Evolutionary conservation across 2,113 vertebrate genomes (phyloP).

Genomic region (Melanocharis versteri): DNA sequence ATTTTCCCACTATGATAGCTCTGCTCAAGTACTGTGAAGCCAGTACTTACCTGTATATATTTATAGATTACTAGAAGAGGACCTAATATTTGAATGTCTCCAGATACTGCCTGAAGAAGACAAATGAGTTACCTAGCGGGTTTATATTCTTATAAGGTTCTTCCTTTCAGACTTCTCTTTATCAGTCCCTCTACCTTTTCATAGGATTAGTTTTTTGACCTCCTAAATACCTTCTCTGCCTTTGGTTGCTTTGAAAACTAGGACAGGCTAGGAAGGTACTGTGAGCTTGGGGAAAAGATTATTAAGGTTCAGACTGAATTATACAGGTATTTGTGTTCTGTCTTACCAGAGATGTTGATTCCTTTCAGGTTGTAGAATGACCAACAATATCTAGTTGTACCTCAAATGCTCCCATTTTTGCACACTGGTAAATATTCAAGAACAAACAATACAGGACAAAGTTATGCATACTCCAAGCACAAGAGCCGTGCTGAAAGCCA

Average conservation of each 20-base stretch:
- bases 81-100: not conserved
- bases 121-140: not conserved
- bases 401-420: not conserved
- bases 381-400: not conserved
- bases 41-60: not conserved
- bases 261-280: not conserved
- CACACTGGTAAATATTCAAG: not conserved
- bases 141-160: not conserved
- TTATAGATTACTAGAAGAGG: not conserved
- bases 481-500: not conserved
- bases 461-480: not conserved
- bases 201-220: not conserved
- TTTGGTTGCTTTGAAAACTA: not conserved
- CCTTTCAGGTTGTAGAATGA: not conserved
- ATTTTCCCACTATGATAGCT: not conserved
- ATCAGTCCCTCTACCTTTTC: not conserved
- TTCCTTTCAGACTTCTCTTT: not conserved
- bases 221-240: not conserved
- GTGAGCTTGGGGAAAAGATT: not conserved
- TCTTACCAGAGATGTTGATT: not conserved
- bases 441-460: not conserved
- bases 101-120: not conserved
- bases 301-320: not conserved
- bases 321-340: not conserved
- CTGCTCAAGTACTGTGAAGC: not conserved